Percentiles rank a stretch among this genome's conserved stretches.
Evolutionary conservation across 2,797 vertebrate genomes (phyloP).

Genomic region (Cossypha caffra): DNA sequence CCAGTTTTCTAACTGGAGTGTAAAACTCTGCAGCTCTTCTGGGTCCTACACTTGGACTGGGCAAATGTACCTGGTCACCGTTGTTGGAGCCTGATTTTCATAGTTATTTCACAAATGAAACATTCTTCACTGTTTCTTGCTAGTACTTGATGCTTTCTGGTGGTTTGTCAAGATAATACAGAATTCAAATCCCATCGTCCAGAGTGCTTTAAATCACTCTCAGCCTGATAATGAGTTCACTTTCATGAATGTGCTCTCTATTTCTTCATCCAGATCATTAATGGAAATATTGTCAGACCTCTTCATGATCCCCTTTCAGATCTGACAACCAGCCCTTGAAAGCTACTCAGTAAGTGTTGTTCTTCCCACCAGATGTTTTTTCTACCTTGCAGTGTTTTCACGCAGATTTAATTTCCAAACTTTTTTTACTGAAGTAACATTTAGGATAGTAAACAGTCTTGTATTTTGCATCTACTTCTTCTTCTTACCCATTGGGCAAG

Average conservation of each 20-base stretch:
- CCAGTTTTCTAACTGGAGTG: neutral
- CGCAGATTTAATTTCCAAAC: neutral
- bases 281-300: slow-evolving; percentile 45
- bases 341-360: slow-evolving; percentile 32
- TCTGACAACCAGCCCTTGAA: slow-evolving; percentile 45
- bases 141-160: neutral
- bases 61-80: neutral
- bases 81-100: neutral
- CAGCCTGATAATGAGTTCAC: neutral
- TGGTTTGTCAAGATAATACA: neutral
- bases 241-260: slow-evolving; percentile 37
- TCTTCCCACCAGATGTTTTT: slow-evolving; percentile 7
- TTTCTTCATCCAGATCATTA: slow-evolving; percentile 59
- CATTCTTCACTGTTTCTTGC: neutral
- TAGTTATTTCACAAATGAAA: neutral
- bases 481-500: neutral
- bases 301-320: slow-evolving; percentile 52
- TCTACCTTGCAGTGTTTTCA: neutral
- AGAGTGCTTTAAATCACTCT: neutral
- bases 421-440: neutral
- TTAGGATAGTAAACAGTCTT: neutral
- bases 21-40: neutral
- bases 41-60: neutral
- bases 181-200: neutral
- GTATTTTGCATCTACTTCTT: neutral